Conservation (phyloP, 2,113 vertebrate species). For the Labeo catla region DNA sequence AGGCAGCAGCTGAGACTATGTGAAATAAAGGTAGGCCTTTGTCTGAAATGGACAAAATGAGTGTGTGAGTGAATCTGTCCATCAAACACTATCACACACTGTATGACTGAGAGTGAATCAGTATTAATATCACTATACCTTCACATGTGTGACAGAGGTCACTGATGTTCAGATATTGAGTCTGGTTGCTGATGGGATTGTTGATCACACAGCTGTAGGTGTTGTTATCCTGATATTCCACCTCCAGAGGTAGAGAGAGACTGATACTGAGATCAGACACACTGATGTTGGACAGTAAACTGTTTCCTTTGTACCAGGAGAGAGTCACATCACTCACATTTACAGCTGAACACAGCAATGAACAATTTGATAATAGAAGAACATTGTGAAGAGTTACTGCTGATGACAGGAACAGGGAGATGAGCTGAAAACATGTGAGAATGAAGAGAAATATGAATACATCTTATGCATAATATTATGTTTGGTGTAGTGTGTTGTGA, state of each 20-base stretch:
- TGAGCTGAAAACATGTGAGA: background rate
- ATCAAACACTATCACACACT: too few relatives aligned
- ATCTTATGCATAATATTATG: too few relatives aligned
- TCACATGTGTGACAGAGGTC: background rate
- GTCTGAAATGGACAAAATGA: too few relatives aligned
- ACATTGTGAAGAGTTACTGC: background rate
- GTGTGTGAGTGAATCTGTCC: too few relatives aligned
- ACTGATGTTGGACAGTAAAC: too few relatives aligned
- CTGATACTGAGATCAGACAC: too few relatives aligned
- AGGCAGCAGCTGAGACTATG: background rate
- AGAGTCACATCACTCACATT: too few relatives aligned
- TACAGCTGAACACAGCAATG: background rate
- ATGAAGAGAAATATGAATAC: background rate
- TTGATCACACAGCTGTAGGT: background rate
- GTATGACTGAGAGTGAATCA: too few relatives aligned
- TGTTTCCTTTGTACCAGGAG: too few relatives aligned
- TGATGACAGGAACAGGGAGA: background rate
- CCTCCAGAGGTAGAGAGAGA: background rate
- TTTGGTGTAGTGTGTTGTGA: too few relatives aligned
- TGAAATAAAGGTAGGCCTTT: too few relatives aligned
- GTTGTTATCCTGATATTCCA: background rate
- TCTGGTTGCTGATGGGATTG: background rate
- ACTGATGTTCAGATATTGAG: accelerated
- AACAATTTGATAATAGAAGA: background rate
- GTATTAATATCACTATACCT: background rate